A percentile compares a stretch with the other conserved stretches of the same genome.
Conservation (phyloP, 2,888 invertebrate genomes). For the Flexamia atlantica region DNA sequence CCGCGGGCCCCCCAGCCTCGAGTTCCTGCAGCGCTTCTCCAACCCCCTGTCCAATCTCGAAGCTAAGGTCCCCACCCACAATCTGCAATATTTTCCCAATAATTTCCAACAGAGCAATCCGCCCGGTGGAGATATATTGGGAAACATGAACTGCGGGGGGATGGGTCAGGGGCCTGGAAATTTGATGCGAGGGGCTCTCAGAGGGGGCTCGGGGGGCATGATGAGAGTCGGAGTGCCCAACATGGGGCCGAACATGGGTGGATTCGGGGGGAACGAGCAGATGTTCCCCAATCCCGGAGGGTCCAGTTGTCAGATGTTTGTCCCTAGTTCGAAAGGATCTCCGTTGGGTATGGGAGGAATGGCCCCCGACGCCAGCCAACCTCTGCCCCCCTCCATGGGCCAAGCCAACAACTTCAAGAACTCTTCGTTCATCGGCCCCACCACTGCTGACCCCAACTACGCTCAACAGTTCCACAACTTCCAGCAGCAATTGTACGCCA, state of each 20-base stretch:
- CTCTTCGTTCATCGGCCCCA: slow-evolving; percentile 87
- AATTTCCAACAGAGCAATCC: slow-evolving; percentile 69
- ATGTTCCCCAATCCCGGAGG: slow-evolving; percentile 68
- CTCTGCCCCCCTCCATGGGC: slow-evolving; percentile 88
- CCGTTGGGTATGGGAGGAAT: slow-evolving; percentile 75
- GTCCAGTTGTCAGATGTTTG: slow-evolving; percentile 68
- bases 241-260: slow-evolving; percentile 64
- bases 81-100: slow-evolving; percentile 86
- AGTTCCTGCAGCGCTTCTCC: slow-evolving; percentile 92
- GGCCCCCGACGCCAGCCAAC: slow-evolving; percentile 80
- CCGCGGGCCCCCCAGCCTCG: slow-evolving; percentile 91
- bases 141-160: slow-evolving; percentile 72
- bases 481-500: slow-evolving; percentile 96
- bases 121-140: slow-evolving; percentile 66
- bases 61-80: slow-evolving; percentile 83
- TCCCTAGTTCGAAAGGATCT: slow-evolving; percentile 73
- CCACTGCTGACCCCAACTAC: slow-evolving; percentile 93
- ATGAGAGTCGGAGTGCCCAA: slow-evolving; percentile 67
- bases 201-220: slow-evolving; percentile 67
- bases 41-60: slow-evolving; percentile 88
- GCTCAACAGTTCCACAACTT: slow-evolving; percentile 97
- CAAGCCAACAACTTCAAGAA: slow-evolving; percentile 84
- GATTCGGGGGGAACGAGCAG: slow-evolving; percentile 67
- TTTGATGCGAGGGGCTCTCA: slow-evolving; percentile 73
- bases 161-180: slow-evolving; percentile 73